phyloP scores from a whole-genome alignment of 2,797 vertebrate species.

The Sandelia bainsii region DNA sequence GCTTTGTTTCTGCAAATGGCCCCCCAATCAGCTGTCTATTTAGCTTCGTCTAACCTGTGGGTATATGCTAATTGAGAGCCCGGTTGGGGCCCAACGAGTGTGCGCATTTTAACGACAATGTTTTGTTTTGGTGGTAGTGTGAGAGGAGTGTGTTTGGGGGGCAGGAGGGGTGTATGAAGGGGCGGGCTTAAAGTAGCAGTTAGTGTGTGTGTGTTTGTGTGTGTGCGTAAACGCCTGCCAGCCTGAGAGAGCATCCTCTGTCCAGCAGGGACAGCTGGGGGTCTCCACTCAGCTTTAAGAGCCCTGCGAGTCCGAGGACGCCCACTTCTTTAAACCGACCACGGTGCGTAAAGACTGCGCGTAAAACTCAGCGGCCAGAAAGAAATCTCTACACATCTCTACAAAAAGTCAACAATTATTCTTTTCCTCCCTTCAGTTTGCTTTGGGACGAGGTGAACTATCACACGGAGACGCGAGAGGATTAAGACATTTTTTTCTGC shows the following conservation, averaged over 20 bases:
- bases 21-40: slow-evolving; percentile 95
- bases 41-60: slow-evolving; percentile 90
- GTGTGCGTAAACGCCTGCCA: slow-evolving; percentile 84
- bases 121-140: slow-evolving; percentile 83
- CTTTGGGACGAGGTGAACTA: slow-evolving; percentile 8
- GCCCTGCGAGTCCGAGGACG: slow-evolving; percentile 69
- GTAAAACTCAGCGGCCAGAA: slow-evolving; percentile 41
- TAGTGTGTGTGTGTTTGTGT: slow-evolving; percentile 44
- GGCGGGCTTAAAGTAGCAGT: slow-evolving; percentile 68
- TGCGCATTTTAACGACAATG: slow-evolving; percentile 89
- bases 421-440: background rate
- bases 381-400: background rate
- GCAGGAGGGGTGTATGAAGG: slow-evolving; percentile 23
- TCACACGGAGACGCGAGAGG: slow-evolving; percentile 36
- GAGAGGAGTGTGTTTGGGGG: slow-evolving; percentile 60
- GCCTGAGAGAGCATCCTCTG: slow-evolving; percentile 82
- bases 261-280: slow-evolving; percentile 83
- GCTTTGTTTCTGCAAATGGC: slow-evolving; percentile 97
- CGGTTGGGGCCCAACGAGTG: slow-evolving; percentile 85
- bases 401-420: background rate
- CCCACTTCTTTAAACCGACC: slow-evolving; percentile 69
- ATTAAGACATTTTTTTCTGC: slow-evolving; percentile 32
- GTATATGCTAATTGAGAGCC: slow-evolving; percentile 90
- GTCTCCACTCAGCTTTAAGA: slow-evolving; percentile 85
- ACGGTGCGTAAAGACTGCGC: slow-evolving; percentile 62